A percentile compares a stretch with the other conserved stretches of the same genome.
These are phyloP conservation scores for Phoxinus phoxinus DNA, from an alignment of 2,113 vertebrate genomes.

Conservation along the genomic window DNA sequence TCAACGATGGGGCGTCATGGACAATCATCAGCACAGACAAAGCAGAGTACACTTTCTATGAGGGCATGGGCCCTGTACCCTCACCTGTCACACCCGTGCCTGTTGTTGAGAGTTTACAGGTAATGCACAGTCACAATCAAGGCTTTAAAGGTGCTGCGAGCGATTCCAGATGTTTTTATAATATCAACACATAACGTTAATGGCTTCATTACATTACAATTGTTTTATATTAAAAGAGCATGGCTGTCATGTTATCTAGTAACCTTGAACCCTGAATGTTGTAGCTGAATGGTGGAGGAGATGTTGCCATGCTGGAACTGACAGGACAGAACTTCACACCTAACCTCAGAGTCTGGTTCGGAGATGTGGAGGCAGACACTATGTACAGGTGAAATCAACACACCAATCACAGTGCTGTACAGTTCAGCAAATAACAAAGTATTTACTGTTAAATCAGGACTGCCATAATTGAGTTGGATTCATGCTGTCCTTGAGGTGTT, in stretches of 20 bases:
- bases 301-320: slow-evolving; percentile 97
- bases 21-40: slow-evolving; percentile 99
- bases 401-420: neutral
- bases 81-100: slow-evolving; percentile 95
- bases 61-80: slow-evolving; percentile 95
- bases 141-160: neutral
- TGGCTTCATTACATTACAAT: neutral
- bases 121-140: slow-evolving; percentile 46
- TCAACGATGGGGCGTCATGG: slow-evolving; percentile 97
- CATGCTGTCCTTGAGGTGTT: no score
- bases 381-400: slow-evolving; percentile 87
- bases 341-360: slow-evolving; percentile 96
- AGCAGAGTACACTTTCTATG: slow-evolving; percentile 96
- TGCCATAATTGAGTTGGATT: neutral
- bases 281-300: slow-evolving; percentile 93
- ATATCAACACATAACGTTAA: neutral
- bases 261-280: neutral
- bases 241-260: neutral
- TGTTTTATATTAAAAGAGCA: neutral
- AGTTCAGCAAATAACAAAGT: neutral
- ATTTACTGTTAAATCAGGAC: no score
- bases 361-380: slow-evolving; percentile 97
- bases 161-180: no score
- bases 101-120: slow-evolving; percentile 91
- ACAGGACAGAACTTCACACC: slow-evolving; percentile 98